These are phyloP conservation scores for Ophonus ardosiacus DNA, from an alignment of 2,888 invertebrate genomes.

Conservation along the genomic window DNA sequence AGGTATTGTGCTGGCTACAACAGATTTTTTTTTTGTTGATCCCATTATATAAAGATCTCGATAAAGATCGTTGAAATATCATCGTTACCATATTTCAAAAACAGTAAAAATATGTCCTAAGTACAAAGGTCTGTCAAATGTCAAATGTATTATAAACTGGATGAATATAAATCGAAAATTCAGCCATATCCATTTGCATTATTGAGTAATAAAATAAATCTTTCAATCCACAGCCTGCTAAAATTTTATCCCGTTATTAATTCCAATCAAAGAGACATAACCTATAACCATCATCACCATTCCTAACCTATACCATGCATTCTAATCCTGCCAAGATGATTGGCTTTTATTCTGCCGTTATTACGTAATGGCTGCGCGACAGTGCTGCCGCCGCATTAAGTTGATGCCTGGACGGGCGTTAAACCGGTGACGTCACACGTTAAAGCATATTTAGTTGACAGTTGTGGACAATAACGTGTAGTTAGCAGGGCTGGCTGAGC, in stretches of 20 bases:
- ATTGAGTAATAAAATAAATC: background rate
- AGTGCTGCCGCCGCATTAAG: conserved; percentile 66
- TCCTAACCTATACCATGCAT: conserved; percentile 50
- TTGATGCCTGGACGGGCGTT: conserved; percentile 68
- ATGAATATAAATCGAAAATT: no score
- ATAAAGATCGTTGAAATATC: no score
- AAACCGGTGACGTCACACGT: background rate
- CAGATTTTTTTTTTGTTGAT: no score
- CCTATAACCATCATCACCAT: conserved; percentile 5
- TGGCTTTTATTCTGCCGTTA: conserved; percentile 67
- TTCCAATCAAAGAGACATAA: background rate
- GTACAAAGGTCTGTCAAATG: no score
- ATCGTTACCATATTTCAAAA: no score
- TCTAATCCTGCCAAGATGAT: conserved; percentile 66
- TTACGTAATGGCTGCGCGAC: conserved; percentile 68
- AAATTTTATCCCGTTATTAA: background rate
- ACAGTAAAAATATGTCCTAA: no score
- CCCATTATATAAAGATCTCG: no score
- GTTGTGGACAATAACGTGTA: conserved; percentile 29
- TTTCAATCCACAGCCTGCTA: background rate
- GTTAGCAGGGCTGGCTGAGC: background rate
- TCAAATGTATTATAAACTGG: no score
- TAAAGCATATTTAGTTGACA: conserved; percentile 65
- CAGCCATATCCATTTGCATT: background rate
- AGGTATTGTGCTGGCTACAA: no score